Percentiles rank a stretch among this genome's conserved stretches.
Evolutionary conservation across 1,140 invertebrate species (phyloP).

Genomic region (Neodiprion virginianus): DNA sequence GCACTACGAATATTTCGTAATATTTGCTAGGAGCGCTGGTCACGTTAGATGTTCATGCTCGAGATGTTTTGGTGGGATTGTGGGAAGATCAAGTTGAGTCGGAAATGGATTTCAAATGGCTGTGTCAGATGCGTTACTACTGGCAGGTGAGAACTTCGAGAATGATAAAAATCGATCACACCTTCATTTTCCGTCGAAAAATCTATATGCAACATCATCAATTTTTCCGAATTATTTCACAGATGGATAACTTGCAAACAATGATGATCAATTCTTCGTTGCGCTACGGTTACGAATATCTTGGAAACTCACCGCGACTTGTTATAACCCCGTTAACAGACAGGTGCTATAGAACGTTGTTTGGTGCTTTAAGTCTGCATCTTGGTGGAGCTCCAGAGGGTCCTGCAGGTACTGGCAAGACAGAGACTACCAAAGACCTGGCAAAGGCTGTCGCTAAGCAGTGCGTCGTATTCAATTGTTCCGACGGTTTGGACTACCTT

Average conservation of each 20-base stretch:
- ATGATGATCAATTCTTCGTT: slow-evolving; percentile 92
- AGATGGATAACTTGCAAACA: slow-evolving; percentile 76
- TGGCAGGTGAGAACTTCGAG: slow-evolving; percentile 76
- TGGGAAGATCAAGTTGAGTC: slow-evolving; percentile 71
- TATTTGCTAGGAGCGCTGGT: slow-evolving; percentile 76
- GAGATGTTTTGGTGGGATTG: slow-evolving; percentile 82
- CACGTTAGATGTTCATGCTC: slow-evolving; percentile 90
- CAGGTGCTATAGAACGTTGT: slow-evolving; percentile 87
- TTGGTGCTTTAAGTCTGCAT: slow-evolving; percentile 87
- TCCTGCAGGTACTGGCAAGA: slow-evolving; percentile 95
- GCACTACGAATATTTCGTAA: not conserved
- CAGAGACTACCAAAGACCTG: slow-evolving; percentile 95
- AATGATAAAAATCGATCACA: slow-evolving; percentile 5
- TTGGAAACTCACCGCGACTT: slow-evolving; percentile 86
- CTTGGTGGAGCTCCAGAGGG: slow-evolving; percentile 90
- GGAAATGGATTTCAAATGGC: slow-evolving; percentile 90
- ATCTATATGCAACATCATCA: not conserved
- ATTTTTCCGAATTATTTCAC: slow-evolving; percentile 17
- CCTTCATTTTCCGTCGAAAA: slow-evolving; percentile 18
- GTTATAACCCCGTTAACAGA: slow-evolving; percentile 91
- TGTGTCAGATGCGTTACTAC: slow-evolving; percentile 92
- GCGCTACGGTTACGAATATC: slow-evolving; percentile 93
- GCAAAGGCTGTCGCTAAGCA: slow-evolving; percentile 96
- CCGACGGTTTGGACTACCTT: slow-evolving; percentile 90
- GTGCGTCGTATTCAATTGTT: slow-evolving; percentile 97